Conservation (phyloP, 2,888 invertebrate genomes). For the Sceliomorpha sp. region DNA sequence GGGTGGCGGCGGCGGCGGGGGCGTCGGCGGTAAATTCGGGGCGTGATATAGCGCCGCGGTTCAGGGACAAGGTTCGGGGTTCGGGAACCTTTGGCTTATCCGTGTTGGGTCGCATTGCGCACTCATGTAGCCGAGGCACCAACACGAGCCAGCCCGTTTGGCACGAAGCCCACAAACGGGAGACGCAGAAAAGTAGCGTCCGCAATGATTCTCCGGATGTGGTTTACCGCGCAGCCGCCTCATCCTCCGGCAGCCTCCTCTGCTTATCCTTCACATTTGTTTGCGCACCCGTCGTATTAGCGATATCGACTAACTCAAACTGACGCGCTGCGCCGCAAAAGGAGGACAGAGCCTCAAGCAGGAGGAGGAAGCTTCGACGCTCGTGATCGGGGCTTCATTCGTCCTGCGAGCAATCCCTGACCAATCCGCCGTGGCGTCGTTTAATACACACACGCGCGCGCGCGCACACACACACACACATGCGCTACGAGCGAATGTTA, state of each 20-base stretch:
- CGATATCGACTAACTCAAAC: conserved; percentile 45
- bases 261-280: conserved; percentile 50
- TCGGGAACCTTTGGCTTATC: conserved; percentile 35
- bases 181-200: conserved; percentile 48
- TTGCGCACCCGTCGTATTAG: conserved; percentile 47
- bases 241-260: conserved; percentile 18
- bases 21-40: conserved; percentile 24
- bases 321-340: conserved; percentile 33
- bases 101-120: conserved; percentile 42
- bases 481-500: too few species aligned
- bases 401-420: too few species aligned
- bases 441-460: too few species aligned
- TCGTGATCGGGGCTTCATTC: too few species aligned
- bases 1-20: background rate
- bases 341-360: too few species aligned
- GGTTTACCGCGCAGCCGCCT: conserved; percentile 48
- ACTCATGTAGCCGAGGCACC: conserved; percentile 11
- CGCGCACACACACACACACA: too few species aligned
- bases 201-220: conserved; percentile 53
- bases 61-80: conserved; percentile 52
- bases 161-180: conserved; percentile 41
- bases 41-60: conserved; percentile 40
- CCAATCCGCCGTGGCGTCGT: too few species aligned
- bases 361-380: too few species aligned
- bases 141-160: conserved; percentile 38